Percentiles rank a stretch among this genome's conserved stretches.
phyloP scores from a whole-genome alignment of 2,888 invertebrate genomes.

The Drosophila paracracens region DNA sequence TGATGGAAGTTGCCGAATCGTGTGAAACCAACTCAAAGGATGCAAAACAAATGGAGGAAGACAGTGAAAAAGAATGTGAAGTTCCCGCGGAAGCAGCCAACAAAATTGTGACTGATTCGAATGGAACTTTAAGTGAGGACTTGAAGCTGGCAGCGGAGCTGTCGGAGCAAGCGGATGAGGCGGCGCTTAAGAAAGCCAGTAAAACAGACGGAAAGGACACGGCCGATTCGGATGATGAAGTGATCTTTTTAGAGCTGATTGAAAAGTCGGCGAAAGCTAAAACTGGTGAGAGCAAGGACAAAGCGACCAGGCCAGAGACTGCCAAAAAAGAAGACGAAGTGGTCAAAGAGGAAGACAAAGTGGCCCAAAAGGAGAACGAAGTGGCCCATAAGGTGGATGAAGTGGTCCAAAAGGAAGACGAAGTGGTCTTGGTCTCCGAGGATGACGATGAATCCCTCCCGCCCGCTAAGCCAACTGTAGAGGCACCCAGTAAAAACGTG shows the following conservation, averaged over 20 bases:
- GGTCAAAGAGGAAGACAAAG: background rate
- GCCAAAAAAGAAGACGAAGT: conserved; percentile 27
- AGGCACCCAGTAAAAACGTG: conserved; percentile 6
- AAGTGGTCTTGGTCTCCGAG: conserved; percentile 69
- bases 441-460: conserved; percentile 62
- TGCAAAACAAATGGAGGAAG: background rate
- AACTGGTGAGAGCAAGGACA: conserved; percentile 4
- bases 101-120: background rate
- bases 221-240: conserved; percentile 73
- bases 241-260: conserved; percentile 74
- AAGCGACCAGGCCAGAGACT: background rate
- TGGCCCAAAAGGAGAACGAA: background rate
- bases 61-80: conserved; percentile 3
- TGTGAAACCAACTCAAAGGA: conserved; percentile 1
- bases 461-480: conserved; percentile 2
- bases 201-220: conserved; percentile 10
- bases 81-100: background rate
- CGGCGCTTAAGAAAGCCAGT: background rate
- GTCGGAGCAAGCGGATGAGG: background rate
- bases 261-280: conserved; percentile 41
- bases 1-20: conserved; percentile 1
- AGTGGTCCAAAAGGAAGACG: conserved; percentile 48
- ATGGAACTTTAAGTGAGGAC: conserved; percentile 7
- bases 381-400: background rate
- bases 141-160: background rate